Percentiles rank a stretch among this genome's conserved stretches.
Conservation (phyloP, 2,797 vertebrate species). For the Thripadectes ignobilis region DNA sequence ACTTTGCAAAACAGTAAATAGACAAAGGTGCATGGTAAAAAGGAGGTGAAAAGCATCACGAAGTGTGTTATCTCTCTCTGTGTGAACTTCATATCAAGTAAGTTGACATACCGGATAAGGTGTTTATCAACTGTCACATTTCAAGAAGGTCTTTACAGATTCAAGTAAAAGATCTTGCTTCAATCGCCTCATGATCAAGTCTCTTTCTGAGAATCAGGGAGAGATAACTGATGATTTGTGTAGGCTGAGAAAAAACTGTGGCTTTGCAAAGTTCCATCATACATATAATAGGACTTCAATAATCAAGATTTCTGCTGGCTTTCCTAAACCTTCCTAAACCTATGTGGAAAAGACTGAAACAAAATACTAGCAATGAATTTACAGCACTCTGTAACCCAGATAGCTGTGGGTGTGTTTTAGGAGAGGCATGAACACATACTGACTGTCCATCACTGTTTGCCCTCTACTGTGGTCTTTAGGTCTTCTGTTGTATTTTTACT, state of each 20-base stretch:
- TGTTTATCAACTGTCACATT: not conserved
- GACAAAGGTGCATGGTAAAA: not conserved
- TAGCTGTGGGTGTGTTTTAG: not conserved
- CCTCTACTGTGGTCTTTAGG: not conserved
- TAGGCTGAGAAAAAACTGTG: not conserved
- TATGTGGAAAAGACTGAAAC: not conserved
- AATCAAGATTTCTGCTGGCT: not conserved
- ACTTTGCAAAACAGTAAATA: not conserved
- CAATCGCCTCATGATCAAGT: not conserved
- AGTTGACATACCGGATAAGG: not conserved
- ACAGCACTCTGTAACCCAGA: not conserved
- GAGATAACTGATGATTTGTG: not conserved
- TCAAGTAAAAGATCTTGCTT: not conserved
- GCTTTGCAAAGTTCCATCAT: not conserved
- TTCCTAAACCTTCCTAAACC: not conserved
- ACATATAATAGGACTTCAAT: not conserved
- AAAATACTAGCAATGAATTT: not conserved
- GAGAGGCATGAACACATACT: not conserved
- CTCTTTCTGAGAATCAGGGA: constrained; percentile 12
- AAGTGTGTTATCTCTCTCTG: not conserved
- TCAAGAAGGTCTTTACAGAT: not conserved
- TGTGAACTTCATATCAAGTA: not conserved
- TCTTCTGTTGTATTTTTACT: not conserved
- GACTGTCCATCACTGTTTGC: not conserved
- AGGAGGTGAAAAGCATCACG: not conserved